Percentiles rank a stretch among this genome's conserved stretches.
Conservation (phyloP, 2,888 invertebrate genomes). For the Ormyrus rosae region DNA sequence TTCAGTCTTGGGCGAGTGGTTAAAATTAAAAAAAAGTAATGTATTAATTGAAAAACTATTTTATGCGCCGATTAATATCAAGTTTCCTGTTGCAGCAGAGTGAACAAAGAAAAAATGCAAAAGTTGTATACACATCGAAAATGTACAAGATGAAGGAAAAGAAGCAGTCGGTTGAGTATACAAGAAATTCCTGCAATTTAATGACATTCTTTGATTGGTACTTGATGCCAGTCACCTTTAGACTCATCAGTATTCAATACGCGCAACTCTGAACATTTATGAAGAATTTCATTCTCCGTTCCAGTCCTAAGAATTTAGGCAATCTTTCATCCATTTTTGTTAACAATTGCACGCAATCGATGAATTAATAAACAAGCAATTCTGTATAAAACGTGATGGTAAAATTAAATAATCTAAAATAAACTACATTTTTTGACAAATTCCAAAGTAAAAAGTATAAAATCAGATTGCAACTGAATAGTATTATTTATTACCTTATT, state of each 20-base stretch:
- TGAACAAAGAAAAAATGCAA: conserved; percentile 39
- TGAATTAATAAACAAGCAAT: no score
- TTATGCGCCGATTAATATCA: no score
- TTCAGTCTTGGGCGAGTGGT: no score
- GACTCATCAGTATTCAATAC: conserved; percentile 67
- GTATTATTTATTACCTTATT: no score
- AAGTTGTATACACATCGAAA: conserved; percentile 58
- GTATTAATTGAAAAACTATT: no score
- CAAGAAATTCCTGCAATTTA: conserved; percentile 74
- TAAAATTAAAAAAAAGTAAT: no score
- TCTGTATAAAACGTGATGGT: no score
- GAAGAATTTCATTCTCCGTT: conserved; percentile 66
- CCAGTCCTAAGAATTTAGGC: conserved; percentile 2
- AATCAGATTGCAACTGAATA: background rate
- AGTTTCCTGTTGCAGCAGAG: no score
- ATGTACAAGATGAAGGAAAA: conserved; percentile 56
- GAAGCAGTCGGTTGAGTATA: conserved; percentile 65
- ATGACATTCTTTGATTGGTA: conserved; percentile 74
- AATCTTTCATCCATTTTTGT: background rate
- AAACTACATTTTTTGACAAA: no score
- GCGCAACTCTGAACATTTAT: conserved; percentile 68
- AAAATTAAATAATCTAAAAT: no score
- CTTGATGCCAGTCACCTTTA: conserved; percentile 70
- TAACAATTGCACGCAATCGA: background rate
- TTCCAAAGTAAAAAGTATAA: conserved; percentile 12